Percentiles rank a stretch among this genome's conserved stretches.
Conservation (phyloP, 2,113 vertebrate species). For the Calonectris borealis region DNA sequence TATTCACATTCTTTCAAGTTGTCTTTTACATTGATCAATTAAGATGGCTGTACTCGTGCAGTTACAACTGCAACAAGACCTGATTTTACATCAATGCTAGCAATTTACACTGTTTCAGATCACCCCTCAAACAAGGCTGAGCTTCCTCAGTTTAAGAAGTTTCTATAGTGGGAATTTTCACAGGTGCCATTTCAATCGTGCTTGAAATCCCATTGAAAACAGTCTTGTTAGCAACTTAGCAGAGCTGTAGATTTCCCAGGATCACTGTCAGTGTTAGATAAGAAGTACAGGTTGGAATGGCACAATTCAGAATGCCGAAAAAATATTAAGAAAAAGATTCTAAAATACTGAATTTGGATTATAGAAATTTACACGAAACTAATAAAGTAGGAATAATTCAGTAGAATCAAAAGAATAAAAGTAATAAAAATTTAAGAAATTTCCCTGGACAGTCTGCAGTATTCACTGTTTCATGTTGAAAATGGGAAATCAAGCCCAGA, state of each 20-base stretch:
- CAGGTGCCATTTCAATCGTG: not conserved
- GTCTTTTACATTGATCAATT: not conserved
- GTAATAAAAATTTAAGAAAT: not conserved
- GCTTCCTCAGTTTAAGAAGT: not conserved
- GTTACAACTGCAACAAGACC: not conserved
- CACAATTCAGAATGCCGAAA: not conserved
- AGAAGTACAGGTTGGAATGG: not conserved
- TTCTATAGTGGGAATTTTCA: not conserved
- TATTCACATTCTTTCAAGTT: not conserved
- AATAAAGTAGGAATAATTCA: not conserved
- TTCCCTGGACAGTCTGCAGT: not conserved
- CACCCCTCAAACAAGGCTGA: not conserved
- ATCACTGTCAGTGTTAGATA: not conserved
- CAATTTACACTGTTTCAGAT: not conserved
- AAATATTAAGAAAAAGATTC: not conserved
- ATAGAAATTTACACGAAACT: not conserved
- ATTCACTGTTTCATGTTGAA: conserved; percentile 3
- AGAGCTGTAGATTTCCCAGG: not conserved
- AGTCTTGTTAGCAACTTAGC: not conserved
- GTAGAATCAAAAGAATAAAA: not conserved
- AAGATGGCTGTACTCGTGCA: not conserved
- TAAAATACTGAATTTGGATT: not conserved
- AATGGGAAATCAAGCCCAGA: conserved; percentile 46
- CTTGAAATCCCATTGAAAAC: not conserved
- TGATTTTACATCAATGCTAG: not conserved